phyloP scores from a whole-genome alignment of 1,140 invertebrate species.

The Ptiloglossa arizonensis region DNA sequence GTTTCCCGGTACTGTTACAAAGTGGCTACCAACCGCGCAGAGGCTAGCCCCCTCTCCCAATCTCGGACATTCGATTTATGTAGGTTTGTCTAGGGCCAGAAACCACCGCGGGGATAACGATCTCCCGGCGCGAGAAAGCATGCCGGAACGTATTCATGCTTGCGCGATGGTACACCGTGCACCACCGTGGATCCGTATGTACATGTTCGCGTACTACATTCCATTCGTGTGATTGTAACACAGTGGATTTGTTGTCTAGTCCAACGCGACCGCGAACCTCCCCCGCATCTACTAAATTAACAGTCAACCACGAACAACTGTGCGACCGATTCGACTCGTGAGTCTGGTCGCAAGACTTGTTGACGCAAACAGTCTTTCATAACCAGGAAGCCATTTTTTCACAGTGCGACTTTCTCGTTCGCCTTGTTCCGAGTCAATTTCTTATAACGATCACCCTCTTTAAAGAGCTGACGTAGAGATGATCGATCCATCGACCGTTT shows the following conservation, averaged over 20 bases:
- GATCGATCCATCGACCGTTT: no score
- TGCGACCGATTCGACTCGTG: not conserved
- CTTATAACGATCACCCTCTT: no score
- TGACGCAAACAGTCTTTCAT: not conserved
- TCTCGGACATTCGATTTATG: conserved; percentile 63
- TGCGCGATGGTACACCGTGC: conserved; percentile 9
- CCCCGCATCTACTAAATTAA: conserved; percentile 27
- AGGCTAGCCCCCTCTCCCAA: conserved; percentile 12
- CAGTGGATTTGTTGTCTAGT: conserved; percentile 26
- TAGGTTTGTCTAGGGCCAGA: conserved; percentile 60
- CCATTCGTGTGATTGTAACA: conserved; percentile 26
- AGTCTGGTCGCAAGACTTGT: no score
- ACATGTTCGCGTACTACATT: conserved; percentile 23
- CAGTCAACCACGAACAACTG: not conserved
- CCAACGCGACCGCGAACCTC: not conserved
- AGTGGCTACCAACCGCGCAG: conserved; percentile 58
- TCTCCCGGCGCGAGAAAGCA: conserved; percentile 60
- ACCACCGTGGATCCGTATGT: not conserved
- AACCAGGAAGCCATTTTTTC: not conserved
- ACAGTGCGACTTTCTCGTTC: not conserved
- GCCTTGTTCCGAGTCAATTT: not conserved
- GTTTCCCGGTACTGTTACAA: conserved; percentile 51
- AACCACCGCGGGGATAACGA: conserved; percentile 61
- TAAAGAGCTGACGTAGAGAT: no score
- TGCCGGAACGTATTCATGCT: conserved; percentile 32